phyloP scores from a whole-genome alignment of 2,113 vertebrate genomes.

The Myiagra hebetior region DNA sequence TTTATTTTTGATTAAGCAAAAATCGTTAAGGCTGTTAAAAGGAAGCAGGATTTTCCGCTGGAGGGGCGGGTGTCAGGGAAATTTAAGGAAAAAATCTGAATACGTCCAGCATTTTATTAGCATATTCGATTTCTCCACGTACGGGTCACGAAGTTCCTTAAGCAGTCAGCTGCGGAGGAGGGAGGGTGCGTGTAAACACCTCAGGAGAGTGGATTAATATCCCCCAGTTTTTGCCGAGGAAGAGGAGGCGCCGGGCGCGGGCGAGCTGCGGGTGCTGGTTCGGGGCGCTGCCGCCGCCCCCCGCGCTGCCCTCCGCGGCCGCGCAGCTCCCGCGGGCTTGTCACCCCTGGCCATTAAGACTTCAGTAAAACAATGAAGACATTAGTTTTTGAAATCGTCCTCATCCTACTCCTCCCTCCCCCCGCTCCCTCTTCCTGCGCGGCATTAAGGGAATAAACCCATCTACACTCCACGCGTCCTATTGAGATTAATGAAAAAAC shows the following conservation, averaged over 20 bases:
- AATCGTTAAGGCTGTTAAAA: not conserved
- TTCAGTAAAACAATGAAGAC: constrained; percentile 91
- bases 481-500: constrained; percentile 95
- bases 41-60: not conserved
- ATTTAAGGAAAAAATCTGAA: not conserved
- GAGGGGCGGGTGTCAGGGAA: not conserved
- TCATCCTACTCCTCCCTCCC: constrained; percentile 39
- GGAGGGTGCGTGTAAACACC: not conserved
- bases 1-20: not conserved
- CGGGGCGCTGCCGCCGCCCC: not conserved
- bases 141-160: not conserved
- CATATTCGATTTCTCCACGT: not conserved
- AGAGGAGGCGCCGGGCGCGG: not conserved
- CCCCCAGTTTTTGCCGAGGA: not conserved
- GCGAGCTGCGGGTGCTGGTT: not conserved
- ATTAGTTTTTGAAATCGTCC: constrained; percentile 68
- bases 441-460: constrained; percentile 87
- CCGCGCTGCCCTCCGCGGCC: not conserved
- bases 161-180: not conserved
- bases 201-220: not conserved
- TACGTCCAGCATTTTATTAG: not conserved
- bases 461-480: constrained; percentile 83
- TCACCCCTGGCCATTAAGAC: constrained; percentile 82
- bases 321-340: constrained; percentile 20
- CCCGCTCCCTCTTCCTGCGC: constrained; percentile 64